Base-by-base conservation (phyloP, 1,140 invertebrate species). In the Panagrolaimus sp. region DNA sequence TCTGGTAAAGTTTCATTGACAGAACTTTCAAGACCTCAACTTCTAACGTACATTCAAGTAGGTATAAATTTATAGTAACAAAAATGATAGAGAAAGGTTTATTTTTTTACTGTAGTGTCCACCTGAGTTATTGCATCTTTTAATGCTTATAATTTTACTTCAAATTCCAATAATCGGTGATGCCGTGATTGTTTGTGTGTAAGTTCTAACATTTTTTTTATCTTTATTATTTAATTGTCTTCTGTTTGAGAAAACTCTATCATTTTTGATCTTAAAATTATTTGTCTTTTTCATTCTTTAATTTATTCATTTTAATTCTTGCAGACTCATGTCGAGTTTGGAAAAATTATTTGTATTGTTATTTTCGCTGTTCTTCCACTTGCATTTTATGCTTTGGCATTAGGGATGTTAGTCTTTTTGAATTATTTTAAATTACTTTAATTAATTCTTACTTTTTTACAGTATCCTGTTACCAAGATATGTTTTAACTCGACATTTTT, bases 1-100 rank as follows among this genome's bases (percentile, higher is more conserved):
- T 15, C 55, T 21, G 28, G 43, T 21, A 58, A 43, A 43, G 21
- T 45, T 24, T 1, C n/a, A 63, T 17, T 68, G 1, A 32, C 43
- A 10, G 67, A 68, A 32, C 43, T 68, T n/a, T 21, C 15, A 10
- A 9, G 43, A 43, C 17, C 32, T n/a, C 43, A 68, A 65, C 26
- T 68, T 9, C 47, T n/a, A 45, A 24, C 67, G 15, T 68, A 63
- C 52, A 68, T 68, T 68, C 67, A 68, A 32, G 67, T 68, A 24
- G 32, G 46, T 68, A 43, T 45, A 28, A 10, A n/a, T 28, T 26
- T 43, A 17, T 7, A 1, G 14, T 28, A 12, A 43, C 64, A 43
- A 44, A 63, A 38, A 38, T 38, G 32, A 38, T 38, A 38, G 32
- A 38, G 32, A 38, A 38, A 38, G 47, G 47, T 58, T 26, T 58